Evolutionary conservation across 2,113 vertebrate species (phyloP).

Genomic region (Gadus chalcogrammus): DNA sequence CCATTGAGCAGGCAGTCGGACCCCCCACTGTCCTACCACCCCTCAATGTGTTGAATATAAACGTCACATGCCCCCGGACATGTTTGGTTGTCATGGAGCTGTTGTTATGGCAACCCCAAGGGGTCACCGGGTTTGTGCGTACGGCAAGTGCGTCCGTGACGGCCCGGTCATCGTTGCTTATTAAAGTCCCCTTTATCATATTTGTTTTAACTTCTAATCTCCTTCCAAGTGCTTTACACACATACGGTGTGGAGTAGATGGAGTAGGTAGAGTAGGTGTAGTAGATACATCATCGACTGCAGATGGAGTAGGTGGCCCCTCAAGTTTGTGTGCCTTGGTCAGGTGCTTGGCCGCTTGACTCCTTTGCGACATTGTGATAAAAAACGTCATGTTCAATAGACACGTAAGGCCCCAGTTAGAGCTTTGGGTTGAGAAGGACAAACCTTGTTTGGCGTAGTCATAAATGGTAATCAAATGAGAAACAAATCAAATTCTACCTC

Average conservation of each 20-base stretch:
- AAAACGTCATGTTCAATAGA: slow-evolving; percentile 26
- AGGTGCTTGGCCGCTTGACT: slow-evolving; percentile 27
- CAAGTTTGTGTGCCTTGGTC: slow-evolving; percentile 29
- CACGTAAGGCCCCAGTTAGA: no score
- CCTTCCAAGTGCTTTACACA: slow-evolving; percentile 16
- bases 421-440: no score
- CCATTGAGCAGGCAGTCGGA: slow-evolving; percentile 37
- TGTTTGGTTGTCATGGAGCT: slow-evolving; percentile 56
- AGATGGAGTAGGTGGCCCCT: slow-evolving; percentile 7
- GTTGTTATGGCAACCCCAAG: slow-evolving; percentile 58
- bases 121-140: slow-evolving; percentile 51
- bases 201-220: slow-evolving; percentile 49
- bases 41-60: slow-evolving; percentile 42
- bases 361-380: slow-evolving; percentile 32
- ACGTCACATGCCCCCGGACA: slow-evolving; percentile 37
- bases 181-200: slow-evolving; percentile 41
- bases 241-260: not conserved
- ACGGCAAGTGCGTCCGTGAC: slow-evolving; percentile 22
- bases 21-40: slow-evolving; percentile 13
- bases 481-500: no score
- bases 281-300: not conserved
- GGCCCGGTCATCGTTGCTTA: slow-evolving; percentile 22
- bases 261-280: not conserved
- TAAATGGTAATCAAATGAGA: no score
- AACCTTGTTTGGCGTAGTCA: no score